Percentiles rank a stretch among this genome's conserved stretches.
Conservation (phyloP, 2,113 vertebrate genomes). For the Malurus melanocephalus region DNA sequence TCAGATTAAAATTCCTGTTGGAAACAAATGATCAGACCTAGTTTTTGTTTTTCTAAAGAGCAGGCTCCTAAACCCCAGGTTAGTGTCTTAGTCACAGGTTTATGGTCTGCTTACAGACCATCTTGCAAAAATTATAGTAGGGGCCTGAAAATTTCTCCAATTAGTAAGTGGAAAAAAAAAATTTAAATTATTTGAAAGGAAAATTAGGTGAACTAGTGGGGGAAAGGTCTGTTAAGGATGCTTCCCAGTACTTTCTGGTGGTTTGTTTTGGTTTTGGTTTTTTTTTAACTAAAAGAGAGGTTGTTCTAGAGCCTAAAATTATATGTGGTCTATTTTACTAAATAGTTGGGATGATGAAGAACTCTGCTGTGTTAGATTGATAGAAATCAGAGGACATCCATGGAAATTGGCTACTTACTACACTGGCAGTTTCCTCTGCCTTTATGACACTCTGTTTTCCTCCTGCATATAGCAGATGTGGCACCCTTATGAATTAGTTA, state of each 20-base stretch:
- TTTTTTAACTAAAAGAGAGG: not conserved
- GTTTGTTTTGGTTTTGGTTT: no score
- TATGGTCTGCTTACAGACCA: not conserved
- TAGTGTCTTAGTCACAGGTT: not conserved
- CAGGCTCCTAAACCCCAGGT: not conserved
- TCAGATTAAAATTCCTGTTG: not conserved
- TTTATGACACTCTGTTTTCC: not conserved
- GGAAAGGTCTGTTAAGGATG: not conserved
- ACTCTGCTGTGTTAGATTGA: not conserved
- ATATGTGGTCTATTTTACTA: not conserved
- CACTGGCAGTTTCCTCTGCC: not conserved
- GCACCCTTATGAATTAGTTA: conserved; percentile 28
- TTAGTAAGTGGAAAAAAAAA: not conserved
- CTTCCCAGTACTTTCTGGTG: not conserved
- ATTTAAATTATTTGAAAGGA: not conserved
- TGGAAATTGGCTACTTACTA: conserved; percentile 8
- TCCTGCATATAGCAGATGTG: not conserved
- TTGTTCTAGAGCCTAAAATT: not conserved
- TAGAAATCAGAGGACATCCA: not conserved
- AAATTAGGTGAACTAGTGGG: not conserved
- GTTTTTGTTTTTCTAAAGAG: not conserved
- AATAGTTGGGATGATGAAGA: not conserved
- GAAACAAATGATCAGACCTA: not conserved
- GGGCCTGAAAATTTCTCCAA: not conserved
- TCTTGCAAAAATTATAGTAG: not conserved